Conservation (phyloP, 2,113 vertebrate genomes). For the Loxodonta africana region DNA sequence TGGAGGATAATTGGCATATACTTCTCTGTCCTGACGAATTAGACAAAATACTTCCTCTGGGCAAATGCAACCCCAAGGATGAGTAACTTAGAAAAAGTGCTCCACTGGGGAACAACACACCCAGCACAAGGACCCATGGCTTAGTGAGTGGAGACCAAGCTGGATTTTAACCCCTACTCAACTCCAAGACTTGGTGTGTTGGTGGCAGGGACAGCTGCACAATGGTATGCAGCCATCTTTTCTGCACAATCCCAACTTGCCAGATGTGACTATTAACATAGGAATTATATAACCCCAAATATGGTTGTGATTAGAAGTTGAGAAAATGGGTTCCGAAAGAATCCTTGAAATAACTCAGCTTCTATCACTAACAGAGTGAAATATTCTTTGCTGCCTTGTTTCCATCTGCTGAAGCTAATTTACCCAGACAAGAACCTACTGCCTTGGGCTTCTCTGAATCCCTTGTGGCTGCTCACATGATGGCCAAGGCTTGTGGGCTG, state of each 20-base stretch:
- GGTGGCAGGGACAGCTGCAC: background rate
- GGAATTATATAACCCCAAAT: background rate
- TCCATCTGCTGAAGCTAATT: background rate
- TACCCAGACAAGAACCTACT: background rate
- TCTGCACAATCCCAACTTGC: background rate
- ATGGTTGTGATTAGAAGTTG: background rate
- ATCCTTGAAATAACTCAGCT: background rate
- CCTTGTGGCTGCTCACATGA: background rate
- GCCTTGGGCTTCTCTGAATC: background rate
- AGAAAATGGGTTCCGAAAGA: background rate
- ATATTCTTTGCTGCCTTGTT: background rate
- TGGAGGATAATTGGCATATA: background rate
- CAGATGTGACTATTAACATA: background rate
- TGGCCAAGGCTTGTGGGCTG: background rate
- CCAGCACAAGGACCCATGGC: background rate
- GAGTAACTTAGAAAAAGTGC: background rate
- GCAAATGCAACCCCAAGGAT: background rate
- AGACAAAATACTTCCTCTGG: background rate
- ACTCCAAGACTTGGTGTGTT: background rate
- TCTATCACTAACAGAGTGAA: constrained; percentile 23
- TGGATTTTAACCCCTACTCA: constrained; percentile 7
- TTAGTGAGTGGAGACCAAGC: background rate
- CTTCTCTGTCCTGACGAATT: background rate
- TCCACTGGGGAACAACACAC: background rate
- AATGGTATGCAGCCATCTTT: background rate